A percentile compares a stretch with the other conserved stretches of the same genome.
Conservation (phyloP, 2,888 invertebrate genomes). For the Coelinius sp. region DNA sequence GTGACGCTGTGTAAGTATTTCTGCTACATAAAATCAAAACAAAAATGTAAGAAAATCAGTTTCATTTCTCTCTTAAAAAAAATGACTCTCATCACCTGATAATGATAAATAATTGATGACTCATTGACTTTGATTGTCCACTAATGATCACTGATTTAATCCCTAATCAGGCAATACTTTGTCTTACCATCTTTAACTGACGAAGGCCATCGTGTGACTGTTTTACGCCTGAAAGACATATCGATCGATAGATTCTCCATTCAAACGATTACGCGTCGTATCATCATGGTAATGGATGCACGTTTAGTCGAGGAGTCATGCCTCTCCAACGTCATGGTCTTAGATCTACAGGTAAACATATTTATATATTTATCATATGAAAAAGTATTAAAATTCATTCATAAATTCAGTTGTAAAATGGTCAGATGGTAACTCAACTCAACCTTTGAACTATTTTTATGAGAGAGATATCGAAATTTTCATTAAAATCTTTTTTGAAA, state of each 20-base stretch:
- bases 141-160: background rate
- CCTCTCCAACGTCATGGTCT: slow-evolving; percentile 63
- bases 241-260: slow-evolving; percentile 63
- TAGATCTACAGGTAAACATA: slow-evolving; percentile 65
- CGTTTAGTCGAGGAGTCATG: slow-evolving; percentile 64
- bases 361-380: background rate
- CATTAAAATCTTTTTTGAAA: too few relatives aligned
- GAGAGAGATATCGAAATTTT: too few relatives aligned
- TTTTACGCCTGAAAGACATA: slow-evolving; percentile 59
- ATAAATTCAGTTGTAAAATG: too few relatives aligned
- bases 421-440: too few relatives aligned
- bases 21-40: slow-evolving; percentile 4
- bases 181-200: slow-evolving; percentile 64
- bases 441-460: too few relatives aligned
- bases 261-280: slow-evolving; percentile 59
- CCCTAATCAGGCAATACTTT: slow-evolving; percentile 60
- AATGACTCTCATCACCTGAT: background rate
- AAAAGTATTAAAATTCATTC: too few relatives aligned
- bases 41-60: background rate
- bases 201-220: slow-evolving; percentile 66
- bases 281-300: slow-evolving; percentile 66
- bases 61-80: background rate
- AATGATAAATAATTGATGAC: background rate
- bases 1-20: slow-evolving; percentile 59
- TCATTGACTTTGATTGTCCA: slow-evolving; percentile 10